Conservation (phyloP, 2,888 invertebrate species). For the Apamea epomidion region DNA sequence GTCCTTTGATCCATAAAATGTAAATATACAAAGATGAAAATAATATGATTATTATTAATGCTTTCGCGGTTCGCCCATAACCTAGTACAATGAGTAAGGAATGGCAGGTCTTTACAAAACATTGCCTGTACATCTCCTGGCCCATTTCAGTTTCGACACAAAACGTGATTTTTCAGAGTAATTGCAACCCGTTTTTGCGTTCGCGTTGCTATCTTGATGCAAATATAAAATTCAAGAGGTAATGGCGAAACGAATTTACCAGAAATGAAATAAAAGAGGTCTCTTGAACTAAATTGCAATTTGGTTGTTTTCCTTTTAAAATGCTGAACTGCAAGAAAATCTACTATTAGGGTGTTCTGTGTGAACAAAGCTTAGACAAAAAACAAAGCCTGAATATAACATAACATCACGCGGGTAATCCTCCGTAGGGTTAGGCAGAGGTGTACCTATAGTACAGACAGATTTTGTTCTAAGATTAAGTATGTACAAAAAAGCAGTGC, state of each 20-base stretch:
- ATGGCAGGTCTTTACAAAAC: constrained; percentile 7
- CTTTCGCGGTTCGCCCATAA: constrained; percentile 26
- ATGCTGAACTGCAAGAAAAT: background rate
- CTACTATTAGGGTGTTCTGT: background rate
- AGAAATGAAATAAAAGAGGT: constrained; percentile 51
- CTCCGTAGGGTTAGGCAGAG: no score
- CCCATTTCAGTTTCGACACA: constrained; percentile 28
- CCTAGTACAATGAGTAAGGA: constrained; percentile 36
- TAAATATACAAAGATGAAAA: constrained; percentile 35
- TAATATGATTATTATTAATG: constrained; percentile 44
- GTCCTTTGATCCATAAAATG: constrained; percentile 23
- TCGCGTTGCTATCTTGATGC: constrained; percentile 41
- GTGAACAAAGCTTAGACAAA: background rate
- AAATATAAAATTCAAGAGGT: constrained; percentile 57
- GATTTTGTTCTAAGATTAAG: no score
- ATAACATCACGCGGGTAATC: no score
- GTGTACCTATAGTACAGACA: no score
- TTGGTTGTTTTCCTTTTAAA: constrained; percentile 9
- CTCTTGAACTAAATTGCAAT: constrained; percentile 34
- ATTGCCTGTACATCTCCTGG: constrained; percentile 26
- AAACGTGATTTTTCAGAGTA: constrained; percentile 44
- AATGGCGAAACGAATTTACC: constrained; percentile 48
- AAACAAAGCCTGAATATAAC: background rate
- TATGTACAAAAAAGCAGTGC: no score
- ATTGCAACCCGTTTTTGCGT: constrained; percentile 52